A percentile compares a stretch with the other conserved stretches of the same genome.
phyloP scores from a whole-genome alignment of 2,797 vertebrate genomes.

The Microcaecilia unicolor region DNA sequence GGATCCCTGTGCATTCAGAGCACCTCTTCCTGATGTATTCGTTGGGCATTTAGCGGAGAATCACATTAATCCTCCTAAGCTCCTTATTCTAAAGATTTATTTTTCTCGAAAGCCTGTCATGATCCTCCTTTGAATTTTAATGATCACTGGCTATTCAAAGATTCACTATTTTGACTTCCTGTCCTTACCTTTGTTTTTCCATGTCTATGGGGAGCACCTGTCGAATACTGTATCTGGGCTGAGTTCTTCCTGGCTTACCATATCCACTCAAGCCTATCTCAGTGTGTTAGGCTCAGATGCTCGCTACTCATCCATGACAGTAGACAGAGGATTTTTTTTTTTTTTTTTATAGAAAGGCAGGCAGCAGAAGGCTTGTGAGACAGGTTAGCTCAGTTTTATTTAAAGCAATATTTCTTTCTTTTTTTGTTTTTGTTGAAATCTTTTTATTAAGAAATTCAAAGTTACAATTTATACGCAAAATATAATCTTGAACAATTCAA shows the following conservation, averaged over 20 bases:
- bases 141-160: conserved; percentile 73
- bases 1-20: conserved; percentile 54
- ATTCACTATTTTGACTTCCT: conserved; percentile 87
- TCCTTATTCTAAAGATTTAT: conserved; percentile 86
- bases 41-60: conserved; percentile 72
- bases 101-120: conserved; percentile 76
- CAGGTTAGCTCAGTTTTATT: conserved; percentile 44
- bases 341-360: conserved; percentile 50
- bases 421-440: too few relatives aligned
- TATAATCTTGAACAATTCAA: too few relatives aligned
- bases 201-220: conserved; percentile 78
- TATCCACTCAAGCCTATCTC: conserved; percentile 68
- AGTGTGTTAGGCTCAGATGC: conserved; percentile 53
- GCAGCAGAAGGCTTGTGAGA: conserved; percentile 40
- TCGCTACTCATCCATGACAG: conserved; percentile 57
- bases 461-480: too few relatives aligned
- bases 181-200: conserved; percentile 78
- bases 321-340: conserved; percentile 51
- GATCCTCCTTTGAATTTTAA: conserved; percentile 84
- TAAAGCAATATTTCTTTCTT: too few relatives aligned
- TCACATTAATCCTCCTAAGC: conserved; percentile 82
- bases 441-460: too few relatives aligned
- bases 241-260: conserved; percentile 62
- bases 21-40: conserved; percentile 62
- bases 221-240: conserved; percentile 66